Conservation (phyloP, 2,797 vertebrate genomes). For the Phrynocephalus vlangalii region DNA sequence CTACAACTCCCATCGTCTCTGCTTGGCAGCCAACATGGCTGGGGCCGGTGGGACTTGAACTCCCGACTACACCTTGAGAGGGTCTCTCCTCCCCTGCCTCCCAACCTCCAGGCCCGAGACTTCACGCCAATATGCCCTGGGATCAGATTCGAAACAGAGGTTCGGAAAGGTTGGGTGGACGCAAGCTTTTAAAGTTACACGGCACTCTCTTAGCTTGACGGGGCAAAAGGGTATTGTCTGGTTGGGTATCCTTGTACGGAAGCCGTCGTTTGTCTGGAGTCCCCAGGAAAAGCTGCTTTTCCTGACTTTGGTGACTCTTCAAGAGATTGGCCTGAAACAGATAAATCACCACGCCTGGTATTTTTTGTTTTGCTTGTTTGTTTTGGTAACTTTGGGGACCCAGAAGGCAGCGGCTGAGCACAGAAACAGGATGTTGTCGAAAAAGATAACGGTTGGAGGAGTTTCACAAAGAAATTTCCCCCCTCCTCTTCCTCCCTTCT, state of each 20-base stretch:
- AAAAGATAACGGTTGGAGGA: conserved; percentile 22
- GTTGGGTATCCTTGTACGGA: not conserved
- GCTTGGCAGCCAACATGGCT: not conserved
- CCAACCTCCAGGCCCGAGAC: not conserved
- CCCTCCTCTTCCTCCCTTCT: not conserved
- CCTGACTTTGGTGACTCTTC: not conserved
- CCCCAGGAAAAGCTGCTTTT: not conserved
- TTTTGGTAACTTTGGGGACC: conserved; percentile 10
- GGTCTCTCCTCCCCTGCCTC: not conserved
- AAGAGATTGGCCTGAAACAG: not conserved
- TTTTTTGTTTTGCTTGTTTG: not conserved
- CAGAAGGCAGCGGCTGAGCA: not conserved
- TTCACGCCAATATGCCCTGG: not conserved
- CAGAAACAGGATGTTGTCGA: not conserved
- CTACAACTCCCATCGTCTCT: not conserved
- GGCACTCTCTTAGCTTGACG: not conserved
- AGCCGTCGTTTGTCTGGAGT: not conserved
- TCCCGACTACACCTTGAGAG: not conserved
- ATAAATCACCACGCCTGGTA: not conserved
- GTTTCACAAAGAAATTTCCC: conserved; percentile 53
- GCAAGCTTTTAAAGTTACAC: not conserved
- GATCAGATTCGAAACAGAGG: not conserved
- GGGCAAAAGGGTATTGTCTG: not conserved
- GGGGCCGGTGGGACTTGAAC: not conserved
- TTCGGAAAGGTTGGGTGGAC: not conserved